Percentiles rank a stretch among this genome's conserved stretches.
Evolutionary conservation across 2,113 vertebrate genomes (phyloP).

Genomic region (Varanus salvator): DNA sequence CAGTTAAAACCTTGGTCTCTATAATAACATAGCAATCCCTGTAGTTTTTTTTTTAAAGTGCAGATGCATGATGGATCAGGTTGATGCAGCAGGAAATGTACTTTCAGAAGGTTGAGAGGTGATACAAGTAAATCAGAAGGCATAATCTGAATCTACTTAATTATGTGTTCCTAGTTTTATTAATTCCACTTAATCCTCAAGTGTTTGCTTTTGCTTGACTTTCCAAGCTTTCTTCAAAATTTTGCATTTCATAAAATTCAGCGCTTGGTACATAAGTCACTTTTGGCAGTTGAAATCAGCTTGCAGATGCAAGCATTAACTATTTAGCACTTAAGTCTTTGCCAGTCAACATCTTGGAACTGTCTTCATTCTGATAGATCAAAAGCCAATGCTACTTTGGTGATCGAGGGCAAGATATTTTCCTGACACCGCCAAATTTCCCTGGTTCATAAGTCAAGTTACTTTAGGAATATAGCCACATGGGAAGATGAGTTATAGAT

Average conservation of each 20-base stretch:
- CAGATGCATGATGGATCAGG: not conserved
- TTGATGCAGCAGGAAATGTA: not conserved
- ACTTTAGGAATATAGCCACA: not conserved
- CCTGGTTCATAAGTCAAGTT: too few relatives aligned
- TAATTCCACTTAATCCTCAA: not conserved
- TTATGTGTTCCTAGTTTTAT: not conserved
- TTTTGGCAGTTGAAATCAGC: not conserved
- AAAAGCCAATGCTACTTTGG: not conserved
- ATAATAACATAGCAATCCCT: not conserved
- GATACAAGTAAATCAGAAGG: not conserved
- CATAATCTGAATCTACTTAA: not conserved
- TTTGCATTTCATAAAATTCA: not conserved
- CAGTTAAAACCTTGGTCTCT: not conserved
- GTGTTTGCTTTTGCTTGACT: not conserved
- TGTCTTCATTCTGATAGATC: not conserved
- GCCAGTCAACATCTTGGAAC: not conserved
- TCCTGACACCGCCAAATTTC: too few relatives aligned
- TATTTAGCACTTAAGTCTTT: not conserved
- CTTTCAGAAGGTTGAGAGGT: not conserved
- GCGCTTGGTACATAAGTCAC: not conserved
- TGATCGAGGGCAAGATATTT: not conserved
- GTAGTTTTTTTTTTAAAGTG: not conserved
- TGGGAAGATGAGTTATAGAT: not conserved
- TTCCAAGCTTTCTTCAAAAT: not conserved
- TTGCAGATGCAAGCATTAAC: fast-evolving